Conservation (phyloP, 2,888 invertebrate genomes). For the Agrotis puta region DNA sequence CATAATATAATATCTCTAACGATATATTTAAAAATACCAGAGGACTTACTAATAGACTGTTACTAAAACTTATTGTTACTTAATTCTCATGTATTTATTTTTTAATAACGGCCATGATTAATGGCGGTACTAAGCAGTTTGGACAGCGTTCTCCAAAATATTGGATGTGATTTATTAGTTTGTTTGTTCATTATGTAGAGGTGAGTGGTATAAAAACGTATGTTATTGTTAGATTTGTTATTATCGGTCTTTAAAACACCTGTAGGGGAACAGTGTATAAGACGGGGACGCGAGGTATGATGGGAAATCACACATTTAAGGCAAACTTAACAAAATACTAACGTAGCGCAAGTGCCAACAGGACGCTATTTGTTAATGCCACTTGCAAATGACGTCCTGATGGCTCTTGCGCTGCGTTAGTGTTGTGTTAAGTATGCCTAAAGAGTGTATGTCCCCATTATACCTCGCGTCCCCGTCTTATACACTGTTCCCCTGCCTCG, state of each 20-base stretch:
- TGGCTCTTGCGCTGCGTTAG: too few species aligned
- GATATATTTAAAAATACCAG: slow-evolving; percentile 13
- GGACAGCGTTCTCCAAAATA: slow-evolving; percentile 40
- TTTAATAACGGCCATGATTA: slow-evolving; percentile 39
- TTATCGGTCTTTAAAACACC: neutral
- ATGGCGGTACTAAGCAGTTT: slow-evolving; percentile 40
- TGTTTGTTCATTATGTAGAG: slow-evolving; percentile 21
- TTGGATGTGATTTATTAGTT: slow-evolving; percentile 42
- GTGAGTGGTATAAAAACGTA: slow-evolving; percentile 16
- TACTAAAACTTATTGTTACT: slow-evolving; percentile 29
- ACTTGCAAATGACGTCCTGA: too few species aligned
- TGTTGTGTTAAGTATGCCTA: too few species aligned
- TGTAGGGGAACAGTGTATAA: too few species aligned
- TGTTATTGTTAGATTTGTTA: neutral
- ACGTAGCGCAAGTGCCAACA: too few species aligned
- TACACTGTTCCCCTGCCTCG: too few species aligned
- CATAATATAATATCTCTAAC: neutral
- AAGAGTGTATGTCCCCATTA: too few species aligned
- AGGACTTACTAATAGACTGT: slow-evolving; percentile 21
- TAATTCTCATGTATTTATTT: slow-evolving; percentile 43
- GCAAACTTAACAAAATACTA: too few species aligned
- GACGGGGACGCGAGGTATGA: too few species aligned
- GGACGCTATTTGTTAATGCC: too few species aligned
- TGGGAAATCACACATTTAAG: too few species aligned
- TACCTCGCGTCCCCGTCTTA: too few species aligned